Base-by-base conservation (phyloP, 2,113 vertebrate genomes). In the Bujurquina vittata region DNA sequence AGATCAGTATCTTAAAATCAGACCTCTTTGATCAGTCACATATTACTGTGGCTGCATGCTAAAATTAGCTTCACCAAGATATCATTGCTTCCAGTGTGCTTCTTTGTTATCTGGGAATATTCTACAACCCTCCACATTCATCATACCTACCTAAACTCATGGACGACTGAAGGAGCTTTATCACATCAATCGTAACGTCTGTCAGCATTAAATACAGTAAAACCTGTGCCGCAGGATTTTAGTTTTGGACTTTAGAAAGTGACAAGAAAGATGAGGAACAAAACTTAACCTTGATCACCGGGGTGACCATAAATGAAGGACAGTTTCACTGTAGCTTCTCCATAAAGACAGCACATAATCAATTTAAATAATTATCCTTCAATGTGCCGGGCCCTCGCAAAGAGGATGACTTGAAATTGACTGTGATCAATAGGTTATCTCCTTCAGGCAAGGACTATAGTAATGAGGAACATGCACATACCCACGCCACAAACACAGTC, bases 401-500 rank as follows among this genome's bases (percentile, higher is more conserved):
- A 76, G 77, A 87, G 75, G 75, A 69, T 2, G 6, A 75, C 35
- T 60, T 79, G 35, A 76, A 77, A 84, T 63, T 79, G 79, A 37
- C 35, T 79, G 40, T 54, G 84, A 92, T 93, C 91, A 80, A 94
- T 93, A 90, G 77, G 67, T 88, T 62, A 87, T 37, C 62, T 80
- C 73, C 92, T 87, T 77, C 76, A 83, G 91, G 89, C 89, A 92
- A 91, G 78, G 88, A 84, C 91, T 77, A 35, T 40, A 46, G 54
- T 58, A 20, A 82, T 15, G 80, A 60, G 54, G 23, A 79, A 20
- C 75, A 54, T 22, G 18, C 59, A 77, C 79, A 80, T 67, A 84
- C 46, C n/a, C 72, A 72, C 35, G 60, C 60, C 52, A 56, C 49
- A 62, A 58, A 86, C 46, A 31, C 31, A 40, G 52, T 58, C 75